Evolutionary conservation across 2,888 invertebrate genomes (phyloP), one percentile per base, ranked within the genome.

Genomic region (Crossocerus cetratus): DNA sequence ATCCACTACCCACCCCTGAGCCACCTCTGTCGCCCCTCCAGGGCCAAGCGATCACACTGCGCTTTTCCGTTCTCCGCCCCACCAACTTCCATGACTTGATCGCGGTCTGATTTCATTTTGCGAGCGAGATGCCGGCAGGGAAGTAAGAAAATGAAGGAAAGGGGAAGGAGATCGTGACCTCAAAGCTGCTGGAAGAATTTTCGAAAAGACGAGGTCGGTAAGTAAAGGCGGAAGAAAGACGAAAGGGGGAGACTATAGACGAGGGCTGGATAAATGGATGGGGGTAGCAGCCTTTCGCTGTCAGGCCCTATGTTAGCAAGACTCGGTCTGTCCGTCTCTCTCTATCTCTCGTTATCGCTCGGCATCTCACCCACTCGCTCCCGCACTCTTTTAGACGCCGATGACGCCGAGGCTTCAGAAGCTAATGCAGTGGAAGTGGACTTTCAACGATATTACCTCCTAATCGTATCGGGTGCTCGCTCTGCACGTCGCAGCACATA

Each of bases 341-440:
- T 18, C 54, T 32, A 16, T 63, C 65, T 58, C 64, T 78, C 68
- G 53, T 13, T 56, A 69, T 61, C 54, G 49, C 14, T 42, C 60
- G 58, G 20, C n/a, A 11, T 49, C 49, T 49, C 16, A 3, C 32
- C 32, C 32, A 32, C 32, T 49, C 49, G 13, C n/a, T 4, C 49
- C 14, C 49, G 8, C 14, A 16, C 49, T 49, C 49, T 49, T 49
- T 49, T 49, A 49, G 49, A 49, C 49, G 49, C 5, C 49, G 49
- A 49, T 16, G 49, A 49, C 49, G 66, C 63, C 63, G 16, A 60
- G 58, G 62, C 71, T 70, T 70, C 65, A 55, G 44, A 59, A 72
- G 77, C 78, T 84, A 85, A 86, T 83, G 81, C 81, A 78, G 72
- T 82, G 81, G 84, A 87, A 87, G 84, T 85, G 83, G 80, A 85